A percentile compares a stretch with the other conserved stretches of the same genome.
These are phyloP conservation scores for Argyrosomus japonicus DNA, from an alignment of 2,113 vertebrate genomes.

Conservation along the genomic window DNA sequence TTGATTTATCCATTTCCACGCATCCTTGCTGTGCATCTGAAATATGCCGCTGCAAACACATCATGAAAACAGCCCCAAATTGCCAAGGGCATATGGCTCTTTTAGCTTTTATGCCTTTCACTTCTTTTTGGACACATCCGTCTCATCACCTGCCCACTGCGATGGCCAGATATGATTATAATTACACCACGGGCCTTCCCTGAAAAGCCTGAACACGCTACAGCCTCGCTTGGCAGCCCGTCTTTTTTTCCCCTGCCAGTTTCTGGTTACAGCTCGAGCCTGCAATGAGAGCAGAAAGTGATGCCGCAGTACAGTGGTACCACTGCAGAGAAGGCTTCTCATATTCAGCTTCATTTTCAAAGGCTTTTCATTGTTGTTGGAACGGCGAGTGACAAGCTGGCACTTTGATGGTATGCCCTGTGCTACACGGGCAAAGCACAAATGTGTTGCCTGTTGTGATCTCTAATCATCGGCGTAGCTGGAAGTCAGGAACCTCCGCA, in stretches of 20 bases:
- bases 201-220: not conserved
- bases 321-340: conserved; percentile 55
- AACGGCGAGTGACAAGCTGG: conserved; percentile 51
- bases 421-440: conserved; percentile 22
- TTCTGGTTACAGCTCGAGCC: conserved; percentile 46
- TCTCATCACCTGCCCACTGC: conserved; percentile 62
- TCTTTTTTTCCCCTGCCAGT: conserved; percentile 2
- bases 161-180: conserved; percentile 51
- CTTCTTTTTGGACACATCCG: conserved; percentile 33
- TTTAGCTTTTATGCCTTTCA: conserved; percentile 10
- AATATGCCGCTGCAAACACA: conserved; percentile 66
- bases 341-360: conserved; percentile 64
- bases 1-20: conserved; percentile 77
- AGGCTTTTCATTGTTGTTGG: conserved; percentile 46
- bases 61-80: conserved; percentile 41
- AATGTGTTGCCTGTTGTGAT: conserved; percentile 37
- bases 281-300: conserved; percentile 49
- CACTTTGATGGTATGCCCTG: conserved; percentile 27
- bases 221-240: conserved; percentile 27
- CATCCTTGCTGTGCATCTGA: conserved; percentile 70
- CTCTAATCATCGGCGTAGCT: conserved; percentile 37
- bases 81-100: conserved; percentile 48
- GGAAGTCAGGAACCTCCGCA: not conserved
- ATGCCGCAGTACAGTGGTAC: conserved; percentile 53
- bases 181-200: conserved; percentile 43